Evolutionary conservation across 2,797 vertebrate species (phyloP).

Genomic region (Intellagama lesueurii): DNA sequence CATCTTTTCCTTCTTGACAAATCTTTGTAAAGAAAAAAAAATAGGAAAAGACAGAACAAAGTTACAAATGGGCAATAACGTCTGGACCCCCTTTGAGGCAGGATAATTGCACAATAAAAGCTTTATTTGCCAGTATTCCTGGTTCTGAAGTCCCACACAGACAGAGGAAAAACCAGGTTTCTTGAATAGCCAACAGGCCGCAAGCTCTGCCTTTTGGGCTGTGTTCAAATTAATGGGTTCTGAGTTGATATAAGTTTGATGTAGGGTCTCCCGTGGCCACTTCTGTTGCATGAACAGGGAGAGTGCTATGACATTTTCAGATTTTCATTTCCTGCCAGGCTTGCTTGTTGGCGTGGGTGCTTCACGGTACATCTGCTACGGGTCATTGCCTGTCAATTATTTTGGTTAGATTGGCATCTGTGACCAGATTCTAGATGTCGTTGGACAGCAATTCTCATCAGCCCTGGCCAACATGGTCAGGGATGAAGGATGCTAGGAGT

Average conservation of each 20-base stretch:
- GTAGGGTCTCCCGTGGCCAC: rapidly evolving
- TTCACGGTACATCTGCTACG: neutral
- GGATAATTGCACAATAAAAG: neutral
- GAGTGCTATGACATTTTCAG: neutral
- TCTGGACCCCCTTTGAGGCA: neutral
- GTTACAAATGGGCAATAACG: neutral
- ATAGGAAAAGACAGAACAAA: neutral
- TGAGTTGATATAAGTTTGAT: neutral
- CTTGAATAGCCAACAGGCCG: neutral
- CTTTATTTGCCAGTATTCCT: neutral
- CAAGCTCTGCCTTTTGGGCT: neutral
- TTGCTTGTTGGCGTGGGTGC: neutral
- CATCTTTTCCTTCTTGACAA: too few species aligned
- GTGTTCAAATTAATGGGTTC: too few species aligned
- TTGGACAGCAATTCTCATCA: neutral
- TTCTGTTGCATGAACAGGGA: neutral
- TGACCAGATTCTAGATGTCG: neutral
- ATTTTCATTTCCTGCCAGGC: neutral
- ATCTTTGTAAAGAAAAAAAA: too few species aligned
- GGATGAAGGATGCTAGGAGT: neutral
- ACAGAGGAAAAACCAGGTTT: neutral
- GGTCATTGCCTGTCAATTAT: neutral
- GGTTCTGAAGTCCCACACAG: neutral
- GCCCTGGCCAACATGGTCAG: neutral
- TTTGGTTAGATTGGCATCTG: neutral